Conservation (phyloP, 2,797 vertebrate species). For the Silurus aristotelis region DNA sequence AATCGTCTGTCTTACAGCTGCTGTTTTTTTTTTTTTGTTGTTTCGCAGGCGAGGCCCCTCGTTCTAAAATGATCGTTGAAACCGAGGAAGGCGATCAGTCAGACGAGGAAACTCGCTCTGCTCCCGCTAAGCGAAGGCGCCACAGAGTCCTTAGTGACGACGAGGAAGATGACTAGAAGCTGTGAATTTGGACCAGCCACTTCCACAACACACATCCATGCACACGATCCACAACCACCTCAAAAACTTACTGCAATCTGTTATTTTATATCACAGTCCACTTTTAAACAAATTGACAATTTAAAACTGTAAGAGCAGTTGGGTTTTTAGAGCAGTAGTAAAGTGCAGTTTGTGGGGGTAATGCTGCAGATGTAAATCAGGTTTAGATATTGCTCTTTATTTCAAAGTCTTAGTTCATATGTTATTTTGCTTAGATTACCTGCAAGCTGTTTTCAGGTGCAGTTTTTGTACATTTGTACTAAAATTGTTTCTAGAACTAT, state of each 20-base stretch:
- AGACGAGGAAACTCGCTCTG: slow-evolving; percentile 61
- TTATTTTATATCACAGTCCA: not conserved
- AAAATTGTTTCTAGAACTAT: not conserved
- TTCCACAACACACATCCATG: not conserved
- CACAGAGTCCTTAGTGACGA: slow-evolving; percentile 74
- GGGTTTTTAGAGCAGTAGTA: not conserved
- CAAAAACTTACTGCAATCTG: not conserved
- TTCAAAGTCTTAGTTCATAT: too few species aligned
- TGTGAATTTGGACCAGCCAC: not conserved
- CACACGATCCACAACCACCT: not conserved
- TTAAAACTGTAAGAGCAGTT: not conserved
- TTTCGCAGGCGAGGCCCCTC: slow-evolving; percentile 45
- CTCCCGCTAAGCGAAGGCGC: slow-evolving; percentile 69
- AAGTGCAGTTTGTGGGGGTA: not conserved
- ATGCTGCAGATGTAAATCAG: not conserved
- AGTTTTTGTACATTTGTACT: not conserved
- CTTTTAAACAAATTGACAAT: not conserved
- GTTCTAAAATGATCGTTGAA: slow-evolving; percentile 42
- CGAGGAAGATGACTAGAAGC: slow-evolving; percentile 73
- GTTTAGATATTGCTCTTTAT: not conserved
- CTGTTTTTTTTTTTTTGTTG: not conserved
- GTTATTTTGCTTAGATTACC: not conserved
- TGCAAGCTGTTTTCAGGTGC: not conserved
- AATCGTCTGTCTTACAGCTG: not conserved
- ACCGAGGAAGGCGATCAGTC: slow-evolving; percentile 52